phyloP scores from a whole-genome alignment of 2,888 invertebrate species.

The Perdita meconis region DNA sequence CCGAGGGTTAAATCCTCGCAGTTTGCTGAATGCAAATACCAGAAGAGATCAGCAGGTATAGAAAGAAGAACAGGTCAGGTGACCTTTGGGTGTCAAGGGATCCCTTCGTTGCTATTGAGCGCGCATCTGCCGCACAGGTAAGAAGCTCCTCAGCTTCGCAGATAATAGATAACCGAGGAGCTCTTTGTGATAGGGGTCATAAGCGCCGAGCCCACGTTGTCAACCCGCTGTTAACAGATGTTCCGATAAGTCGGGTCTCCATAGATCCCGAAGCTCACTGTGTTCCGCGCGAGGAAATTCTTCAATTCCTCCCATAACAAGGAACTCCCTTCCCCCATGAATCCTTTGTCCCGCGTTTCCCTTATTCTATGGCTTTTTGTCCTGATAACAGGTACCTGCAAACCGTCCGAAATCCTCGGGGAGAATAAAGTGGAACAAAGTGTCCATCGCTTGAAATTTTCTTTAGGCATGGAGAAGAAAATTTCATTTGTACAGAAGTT shows the following conservation, averaged over 20 bases:
- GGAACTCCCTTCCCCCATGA: conserved; percentile 52
- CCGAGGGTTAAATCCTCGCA: conserved; percentile 61
- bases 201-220: conserved; percentile 72
- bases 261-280: conserved; percentile 77
- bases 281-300: conserved; percentile 70
- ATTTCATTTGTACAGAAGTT: no score
- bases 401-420: conserved; percentile 18
- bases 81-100: conserved; percentile 80
- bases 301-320: conserved; percentile 61
- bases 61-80: conserved; percentile 75
- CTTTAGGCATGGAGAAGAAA: no score
- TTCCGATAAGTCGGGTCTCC: conserved; percentile 82
- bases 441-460: conserved; percentile 19
- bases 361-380: conserved; percentile 70
- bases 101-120: conserved; percentile 78
- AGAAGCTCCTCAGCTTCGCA: conserved; percentile 75
- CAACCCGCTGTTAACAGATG: conserved; percentile 83
- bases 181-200: conserved; percentile 80
- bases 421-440: no score
- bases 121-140: conserved; percentile 83
- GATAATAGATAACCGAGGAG: conserved; percentile 83
- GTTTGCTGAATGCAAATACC: conserved; percentile 76
- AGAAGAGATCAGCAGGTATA: conserved; percentile 69
- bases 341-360: conserved; percentile 71
- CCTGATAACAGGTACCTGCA: conserved; percentile 70